Evolutionary conservation across 2,888 invertebrate species (phyloP).

Genomic region (Galeopsomyia nigrocyanea): DNA sequence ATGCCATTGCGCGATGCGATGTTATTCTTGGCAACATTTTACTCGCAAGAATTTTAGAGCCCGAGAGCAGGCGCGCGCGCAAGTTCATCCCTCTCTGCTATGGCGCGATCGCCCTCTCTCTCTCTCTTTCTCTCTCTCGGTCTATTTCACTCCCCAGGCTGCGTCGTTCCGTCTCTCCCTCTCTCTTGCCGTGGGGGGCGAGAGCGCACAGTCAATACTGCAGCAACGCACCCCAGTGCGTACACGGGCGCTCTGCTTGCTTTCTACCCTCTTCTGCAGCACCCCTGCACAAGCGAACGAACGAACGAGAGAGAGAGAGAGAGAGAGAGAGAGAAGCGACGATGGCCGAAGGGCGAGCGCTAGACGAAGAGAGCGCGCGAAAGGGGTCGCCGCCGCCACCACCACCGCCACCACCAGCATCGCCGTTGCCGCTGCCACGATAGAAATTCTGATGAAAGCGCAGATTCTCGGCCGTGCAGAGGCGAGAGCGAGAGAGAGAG

Average conservation of each 20-base stretch:
- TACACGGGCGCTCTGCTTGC: constrained; percentile 37
- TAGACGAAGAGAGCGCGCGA: constrained; percentile 22
- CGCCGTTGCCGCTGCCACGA: constrained; percentile 25
- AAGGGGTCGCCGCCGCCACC: background rate
- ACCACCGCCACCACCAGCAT: no score
- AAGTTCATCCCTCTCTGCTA: constrained; percentile 5
- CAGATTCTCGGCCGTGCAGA: constrained; percentile 45
- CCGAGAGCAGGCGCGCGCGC: constrained; percentile 3
- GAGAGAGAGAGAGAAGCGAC: constrained; percentile 45
- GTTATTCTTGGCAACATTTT: background rate
- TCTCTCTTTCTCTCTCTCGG: constrained; percentile 19
- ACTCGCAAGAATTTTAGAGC: constrained; percentile 6
- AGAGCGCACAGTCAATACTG: constrained; percentile 61
- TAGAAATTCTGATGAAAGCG: constrained; percentile 49
- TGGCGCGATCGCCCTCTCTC: constrained; percentile 22
- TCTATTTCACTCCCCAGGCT: constrained; percentile 27
- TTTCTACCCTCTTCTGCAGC: constrained; percentile 46
- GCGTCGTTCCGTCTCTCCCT: constrained; percentile 18
- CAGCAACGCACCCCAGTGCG: constrained; percentile 51
- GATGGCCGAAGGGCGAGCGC: constrained; percentile 55
- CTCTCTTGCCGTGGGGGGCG: constrained; percentile 42
- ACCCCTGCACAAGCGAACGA: constrained; percentile 41
- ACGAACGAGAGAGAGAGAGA: constrained; percentile 19
- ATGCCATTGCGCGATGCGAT: background rate
- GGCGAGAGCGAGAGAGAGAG: constrained; percentile 11